Percentiles rank a stretch among this genome's conserved stretches.
These are phyloP conservation scores for Bergia sp. DNA, from an alignment of 92 coral and sea anemone genomes.

Conservation along the genomic window DNA sequence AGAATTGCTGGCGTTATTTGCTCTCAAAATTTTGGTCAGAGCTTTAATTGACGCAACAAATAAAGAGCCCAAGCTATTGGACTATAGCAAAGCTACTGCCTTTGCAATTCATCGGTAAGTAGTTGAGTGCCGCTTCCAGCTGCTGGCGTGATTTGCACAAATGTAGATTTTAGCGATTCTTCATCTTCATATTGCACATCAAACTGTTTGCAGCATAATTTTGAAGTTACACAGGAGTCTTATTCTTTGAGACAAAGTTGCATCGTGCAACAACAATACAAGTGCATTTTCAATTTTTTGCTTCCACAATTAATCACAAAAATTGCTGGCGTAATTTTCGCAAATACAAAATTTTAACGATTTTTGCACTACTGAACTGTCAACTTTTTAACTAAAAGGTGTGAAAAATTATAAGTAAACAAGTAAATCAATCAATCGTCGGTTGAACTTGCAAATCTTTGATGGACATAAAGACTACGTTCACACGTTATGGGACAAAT, in stretches of 20 bases:
- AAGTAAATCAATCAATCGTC: no score
- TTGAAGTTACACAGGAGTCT: not conserved
- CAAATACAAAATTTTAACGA: not conserved
- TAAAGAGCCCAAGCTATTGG: not conserved
- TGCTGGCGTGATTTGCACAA: not conserved
- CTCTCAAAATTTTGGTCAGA: not conserved
- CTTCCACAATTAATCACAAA: not conserved
- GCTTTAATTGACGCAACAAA: not conserved
- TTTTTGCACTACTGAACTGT: not conserved
- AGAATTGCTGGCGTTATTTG: no score
- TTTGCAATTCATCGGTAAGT: not conserved
- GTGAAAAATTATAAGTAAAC: not conserved
- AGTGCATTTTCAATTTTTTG: not conserved
- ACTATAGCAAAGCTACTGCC: no score
- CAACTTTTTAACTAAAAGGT: not conserved
- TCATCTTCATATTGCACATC: no score
- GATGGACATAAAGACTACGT: no score
- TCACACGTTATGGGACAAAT: no score
- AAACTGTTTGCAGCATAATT: no score
- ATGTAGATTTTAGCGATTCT: not conserved
- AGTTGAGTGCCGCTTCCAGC: not conserved
- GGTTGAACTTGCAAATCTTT: no score
- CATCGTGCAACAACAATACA: not conserved
- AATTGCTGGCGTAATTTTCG: not conserved
- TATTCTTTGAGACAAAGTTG: no score